Base-by-base conservation (phyloP, 2,113 vertebrate species). In the Calidris pugnax region DNA sequence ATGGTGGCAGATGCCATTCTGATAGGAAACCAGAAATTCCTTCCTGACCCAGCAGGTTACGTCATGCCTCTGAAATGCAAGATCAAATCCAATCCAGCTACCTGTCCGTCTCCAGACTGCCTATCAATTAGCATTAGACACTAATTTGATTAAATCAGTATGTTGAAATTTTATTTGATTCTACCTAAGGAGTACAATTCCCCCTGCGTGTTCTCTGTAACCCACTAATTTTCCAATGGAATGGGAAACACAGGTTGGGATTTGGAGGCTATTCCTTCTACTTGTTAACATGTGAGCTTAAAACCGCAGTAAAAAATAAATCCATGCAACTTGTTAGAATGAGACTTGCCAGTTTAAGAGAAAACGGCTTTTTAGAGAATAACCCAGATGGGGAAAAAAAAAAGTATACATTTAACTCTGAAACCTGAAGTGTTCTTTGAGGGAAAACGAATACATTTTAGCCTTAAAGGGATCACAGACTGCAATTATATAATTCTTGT, bases 401-500 rank as follows among this genome's bases (percentile, higher is more conserved):
- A 69, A 89, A 71, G 60, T 82, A 93, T 94, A 96, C 84, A 90
- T 96, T 96, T 96, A 94, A 88, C 72, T 96, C 96, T 91, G 93
- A 97, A 97, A 95, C 86, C 92, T 98, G 98, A 99, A 98, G 98
- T 99, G 98, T 96, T 98, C 98, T 99, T 98, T 98, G 98, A 98
- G 97, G 98, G 98, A 98, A 98, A 98, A 98, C 78, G 97, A 98
- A 98, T 98, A 97, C 97, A 73, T 98, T 98, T 98, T 85, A 96
- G 94, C 97, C 98, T 98, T 97, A 97, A 97, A 98, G 98, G 98
- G 98, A 99, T 99, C 98, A 98, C 98, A 99, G 98, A 98, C 98
- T 98, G 98, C 98, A 99, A 99, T 99, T 99, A 99, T 99, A 99
- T 99, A 98, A 99, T 98, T 99, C 98, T 98, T 98, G 98, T 99